Evolutionary conservation across 1,140 invertebrate genomes (phyloP).

Genomic region (Hestina assimilis): DNA sequence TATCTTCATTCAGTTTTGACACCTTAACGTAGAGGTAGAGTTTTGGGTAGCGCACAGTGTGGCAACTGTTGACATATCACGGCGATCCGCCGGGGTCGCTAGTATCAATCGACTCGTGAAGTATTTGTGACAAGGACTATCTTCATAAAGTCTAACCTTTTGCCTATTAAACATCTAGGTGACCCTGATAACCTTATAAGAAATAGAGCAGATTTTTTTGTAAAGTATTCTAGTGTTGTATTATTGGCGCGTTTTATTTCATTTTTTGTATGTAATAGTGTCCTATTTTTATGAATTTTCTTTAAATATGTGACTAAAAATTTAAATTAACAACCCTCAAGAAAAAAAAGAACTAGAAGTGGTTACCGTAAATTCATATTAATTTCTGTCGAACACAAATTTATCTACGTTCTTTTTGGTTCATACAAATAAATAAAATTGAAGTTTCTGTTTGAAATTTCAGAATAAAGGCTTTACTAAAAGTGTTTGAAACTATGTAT

Average conservation of each 20-base stretch:
- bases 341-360: too few relatives aligned
- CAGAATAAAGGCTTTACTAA: too few relatives aligned
- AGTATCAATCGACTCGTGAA: conserved; percentile 22
- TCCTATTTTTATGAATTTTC: background rate
- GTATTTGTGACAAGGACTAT: conserved; percentile 48
- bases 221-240: background rate
- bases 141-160: conserved; percentile 30
- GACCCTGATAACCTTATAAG: conserved; percentile 16
- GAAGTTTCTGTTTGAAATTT: too few relatives aligned
- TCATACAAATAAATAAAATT: too few relatives aligned
- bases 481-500: too few relatives aligned
- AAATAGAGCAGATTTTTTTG: conserved; percentile 6
- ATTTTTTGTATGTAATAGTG: background rate
- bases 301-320: too few relatives aligned
- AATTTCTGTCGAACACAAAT: too few relatives aligned
- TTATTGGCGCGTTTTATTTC: background rate
- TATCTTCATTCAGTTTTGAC: too few relatives aligned
- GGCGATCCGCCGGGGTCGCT: conserved; percentile 32
- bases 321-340: too few relatives aligned
- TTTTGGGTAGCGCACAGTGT: conserved; percentile 5
- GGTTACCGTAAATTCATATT: too few relatives aligned
- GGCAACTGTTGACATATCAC: conserved; percentile 45
- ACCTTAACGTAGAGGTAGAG: background rate
- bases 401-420: too few relatives aligned
- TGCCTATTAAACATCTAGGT: conserved; percentile 15